A percentile compares a stretch with the other conserved stretches of the same genome.
phyloP scores from a whole-genome alignment of 2,797 vertebrate species.

The Xenops minutus region DNA sequence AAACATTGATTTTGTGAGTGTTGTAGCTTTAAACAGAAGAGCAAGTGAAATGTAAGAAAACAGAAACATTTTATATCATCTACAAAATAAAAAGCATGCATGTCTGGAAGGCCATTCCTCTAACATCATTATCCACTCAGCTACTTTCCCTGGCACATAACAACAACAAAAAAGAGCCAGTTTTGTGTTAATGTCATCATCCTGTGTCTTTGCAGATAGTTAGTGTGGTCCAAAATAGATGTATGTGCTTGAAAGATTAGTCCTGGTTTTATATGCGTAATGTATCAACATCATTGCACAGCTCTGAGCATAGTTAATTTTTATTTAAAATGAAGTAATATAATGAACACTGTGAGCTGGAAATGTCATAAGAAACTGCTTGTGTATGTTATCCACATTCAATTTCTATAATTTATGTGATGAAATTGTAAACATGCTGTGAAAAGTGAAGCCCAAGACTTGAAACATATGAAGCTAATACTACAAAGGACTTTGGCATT shows the following conservation, averaged over 20 bases:
- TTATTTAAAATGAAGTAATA: constrained; percentile 64
- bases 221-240: constrained; percentile 47
- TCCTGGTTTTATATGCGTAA: constrained; percentile 47
- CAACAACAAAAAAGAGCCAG: not conserved
- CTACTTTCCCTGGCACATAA: not conserved
- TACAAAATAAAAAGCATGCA: not conserved
- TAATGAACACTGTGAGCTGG: constrained; percentile 54
- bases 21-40: not conserved
- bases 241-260: constrained; percentile 30
- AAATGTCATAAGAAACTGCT: constrained; percentile 60
- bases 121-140: not conserved
- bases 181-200: constrained; percentile 37
- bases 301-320: constrained; percentile 53
- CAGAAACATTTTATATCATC: not conserved
- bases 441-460: not conserved
- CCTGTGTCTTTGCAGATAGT: constrained; percentile 58
- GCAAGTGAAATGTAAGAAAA: not conserved
- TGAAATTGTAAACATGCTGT: not conserved
- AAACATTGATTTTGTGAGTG: not conserved
- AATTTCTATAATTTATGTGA: constrained; percentile 41
- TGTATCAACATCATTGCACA: constrained; percentile 41
- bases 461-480: constrained; percentile 21
- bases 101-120: not conserved
- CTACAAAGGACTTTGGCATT: not conserved
- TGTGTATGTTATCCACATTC: constrained; percentile 27